Evolutionary conservation across 2,797 vertebrate species (phyloP), one percentile per base, ranked within the genome.

Genomic region (Mallotus villosus): DNA sequence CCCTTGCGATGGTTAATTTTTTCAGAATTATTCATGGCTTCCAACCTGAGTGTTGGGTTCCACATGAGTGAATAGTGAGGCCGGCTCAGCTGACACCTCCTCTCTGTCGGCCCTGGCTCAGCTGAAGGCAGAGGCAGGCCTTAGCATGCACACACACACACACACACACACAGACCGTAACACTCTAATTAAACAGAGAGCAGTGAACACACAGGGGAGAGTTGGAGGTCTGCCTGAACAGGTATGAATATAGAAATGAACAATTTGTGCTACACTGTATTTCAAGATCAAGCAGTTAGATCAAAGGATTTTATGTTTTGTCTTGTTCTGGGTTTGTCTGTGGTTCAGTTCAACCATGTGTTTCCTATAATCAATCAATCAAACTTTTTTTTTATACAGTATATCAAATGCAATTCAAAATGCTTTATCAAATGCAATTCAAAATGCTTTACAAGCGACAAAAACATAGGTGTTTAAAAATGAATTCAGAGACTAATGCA

Each of bases 1-100:
- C 79, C 72, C 74, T 74, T 74, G 77, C 72, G 12, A 88, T 87
- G 88, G 78, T 78, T 88, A 89, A 91, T 90, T 86, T 80, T 80
- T 76, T 70, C 78, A 74, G 88, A 92, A 90, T 93, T 91, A 93
- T 91, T 92, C 91, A 92, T 91, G 81, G 76, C 61, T 27, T 67
- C 75, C 82, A 82, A 90, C 86, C 80, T 85, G 83, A 71, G 84
- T 81, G 77, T 34, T 1, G 32, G 74, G 70, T 76, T 82, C 71
- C 78, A 84, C 84, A 83, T 83, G 79, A 89, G 87, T 86, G 87
- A 90, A 74, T 55, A 77, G 81, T 72, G 82, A 84, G 73, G 74
- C 78, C 71, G 65, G 69, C 63, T 4, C 25, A 81, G 74, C 80
- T 87, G 91, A 90, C 87, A 82, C 85, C 73, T 73, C 78, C 75